Conservation (phyloP, 2,797 vertebrate genomes). For the Vespertilio murinus region DNA sequence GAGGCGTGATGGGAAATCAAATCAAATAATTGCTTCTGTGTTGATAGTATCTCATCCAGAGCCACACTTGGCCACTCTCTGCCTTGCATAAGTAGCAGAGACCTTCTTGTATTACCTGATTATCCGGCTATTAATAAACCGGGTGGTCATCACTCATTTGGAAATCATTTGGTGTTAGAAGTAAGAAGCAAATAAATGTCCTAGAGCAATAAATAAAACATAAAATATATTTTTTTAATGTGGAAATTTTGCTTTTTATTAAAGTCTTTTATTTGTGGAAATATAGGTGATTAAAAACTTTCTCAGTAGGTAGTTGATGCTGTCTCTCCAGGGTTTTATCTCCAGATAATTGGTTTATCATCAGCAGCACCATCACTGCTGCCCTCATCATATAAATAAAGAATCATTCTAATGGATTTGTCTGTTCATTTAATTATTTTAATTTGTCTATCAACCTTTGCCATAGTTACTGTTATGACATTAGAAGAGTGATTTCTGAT, state of each 20-base stretch:
- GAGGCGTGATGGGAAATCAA: slow-evolving; percentile 11
- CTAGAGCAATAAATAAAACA: slow-evolving; percentile 61
- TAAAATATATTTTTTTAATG: slow-evolving; percentile 69
- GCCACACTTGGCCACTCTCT: background rate
- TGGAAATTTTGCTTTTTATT: slow-evolving; percentile 64
- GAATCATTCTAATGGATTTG: background rate
- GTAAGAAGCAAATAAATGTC: slow-evolving; percentile 39
- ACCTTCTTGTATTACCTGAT: background rate
- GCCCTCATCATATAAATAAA: background rate
- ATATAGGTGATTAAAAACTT: slow-evolving; percentile 62
- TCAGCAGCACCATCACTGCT: background rate
- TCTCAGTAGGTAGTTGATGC: background rate
- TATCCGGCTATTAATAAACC: slow-evolving; percentile 65
- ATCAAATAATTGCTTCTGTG: background rate
- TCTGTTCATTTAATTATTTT: background rate
- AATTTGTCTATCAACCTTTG: background rate
- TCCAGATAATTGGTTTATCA: background rate
- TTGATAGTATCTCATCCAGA: background rate
- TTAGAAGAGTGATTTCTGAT: background rate
- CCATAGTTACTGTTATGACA: too few relatives aligned
- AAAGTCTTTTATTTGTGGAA: background rate
- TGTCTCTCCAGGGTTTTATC: background rate
- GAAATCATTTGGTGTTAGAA: slow-evolving; percentile 57
- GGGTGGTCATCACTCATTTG: background rate
- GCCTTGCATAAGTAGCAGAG: background rate